A percentile compares a stretch with the other conserved stretches of the same genome.
phyloP scores from a whole-genome alignment of 1,140 invertebrate species.

The Plectrocnemia conspersa region DNA sequence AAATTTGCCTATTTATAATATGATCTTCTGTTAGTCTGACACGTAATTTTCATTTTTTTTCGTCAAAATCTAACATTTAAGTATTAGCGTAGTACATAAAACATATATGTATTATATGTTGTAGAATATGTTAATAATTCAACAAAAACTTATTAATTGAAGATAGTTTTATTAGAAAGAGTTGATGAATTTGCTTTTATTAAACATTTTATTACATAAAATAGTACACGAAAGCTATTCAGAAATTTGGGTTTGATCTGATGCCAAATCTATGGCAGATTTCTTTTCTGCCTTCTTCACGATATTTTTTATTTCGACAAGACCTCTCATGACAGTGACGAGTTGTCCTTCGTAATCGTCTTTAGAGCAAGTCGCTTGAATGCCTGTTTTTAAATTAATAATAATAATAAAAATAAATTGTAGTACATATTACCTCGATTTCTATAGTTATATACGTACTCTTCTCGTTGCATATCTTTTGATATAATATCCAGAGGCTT shows the following conservation, averaged over 20 bases:
- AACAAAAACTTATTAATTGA: too few species aligned
- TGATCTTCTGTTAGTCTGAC: too few species aligned
- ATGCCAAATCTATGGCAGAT: conserved; percentile 7
- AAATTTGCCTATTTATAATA: too few species aligned
- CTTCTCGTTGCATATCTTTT: conserved; percentile 48
- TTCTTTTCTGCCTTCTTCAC: conserved; percentile 43
- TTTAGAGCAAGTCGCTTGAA: conserved; percentile 13
- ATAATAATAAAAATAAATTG: not conserved
- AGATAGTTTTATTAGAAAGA: too few species aligned
- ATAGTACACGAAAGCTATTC: not conserved
- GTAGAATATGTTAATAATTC: too few species aligned
- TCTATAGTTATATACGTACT: conserved; percentile 25
- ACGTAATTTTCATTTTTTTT: too few species aligned
- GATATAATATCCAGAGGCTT: conserved; percentile 46
- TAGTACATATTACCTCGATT: not conserved
- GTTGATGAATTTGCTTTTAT: too few species aligned
- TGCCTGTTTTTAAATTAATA: conserved; percentile 10
- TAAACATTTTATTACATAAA: too few species aligned
- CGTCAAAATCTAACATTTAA: too few species aligned
- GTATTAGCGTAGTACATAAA: too few species aligned
- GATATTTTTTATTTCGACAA: conserved; percentile 44
- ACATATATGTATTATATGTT: too few species aligned
- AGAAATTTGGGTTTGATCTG: conserved; percentile 14
- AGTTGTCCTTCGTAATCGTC: conserved; percentile 47
- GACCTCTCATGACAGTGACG: conserved; percentile 46